phyloP scores from a whole-genome alignment of 2,888 invertebrate species.

The Cryptophagus acutangulus region DNA sequence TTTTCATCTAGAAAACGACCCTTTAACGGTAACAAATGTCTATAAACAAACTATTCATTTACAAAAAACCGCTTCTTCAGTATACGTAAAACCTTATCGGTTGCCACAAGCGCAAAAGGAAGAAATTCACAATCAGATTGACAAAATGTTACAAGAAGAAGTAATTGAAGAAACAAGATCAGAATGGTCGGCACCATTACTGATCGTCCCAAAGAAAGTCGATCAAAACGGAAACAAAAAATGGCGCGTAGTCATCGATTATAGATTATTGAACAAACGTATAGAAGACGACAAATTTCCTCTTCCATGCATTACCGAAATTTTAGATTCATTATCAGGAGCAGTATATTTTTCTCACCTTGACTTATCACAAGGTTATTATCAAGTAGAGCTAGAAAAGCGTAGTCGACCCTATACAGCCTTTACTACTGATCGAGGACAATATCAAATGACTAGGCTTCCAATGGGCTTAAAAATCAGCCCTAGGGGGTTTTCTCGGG shows the following conservation, averaged over 20 bases:
- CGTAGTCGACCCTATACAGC: constrained; percentile 24
- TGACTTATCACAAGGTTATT: constrained; percentile 27
- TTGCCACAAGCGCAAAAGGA: constrained; percentile 26
- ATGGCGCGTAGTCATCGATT: constrained; percentile 23
- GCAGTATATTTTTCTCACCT: constrained; percentile 30
- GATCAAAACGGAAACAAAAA: constrained; percentile 18
- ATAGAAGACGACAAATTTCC: constrained; percentile 13
- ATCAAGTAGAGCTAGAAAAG: constrained; percentile 26
- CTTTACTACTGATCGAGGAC: constrained; percentile 27
- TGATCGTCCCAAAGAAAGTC: constrained; percentile 23
- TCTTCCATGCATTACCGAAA: constrained; percentile 28
- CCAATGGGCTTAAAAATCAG: constrained; percentile 30
- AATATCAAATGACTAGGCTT: constrained; percentile 27
- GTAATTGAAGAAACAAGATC: constrained; percentile 26
- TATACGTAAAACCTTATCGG: constrained; percentile 26
- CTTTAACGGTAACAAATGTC: constrained; percentile 25
- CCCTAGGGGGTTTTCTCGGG: constrained; percentile 27
- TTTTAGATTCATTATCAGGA: constrained; percentile 29
- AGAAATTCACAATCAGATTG: constrained; percentile 23
- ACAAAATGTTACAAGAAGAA: constrained; percentile 24
- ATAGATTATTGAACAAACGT: constrained; percentile 14
- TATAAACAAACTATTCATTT: constrained; percentile 24
- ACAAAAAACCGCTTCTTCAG: constrained; percentile 17
- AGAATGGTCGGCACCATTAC: constrained; percentile 23
- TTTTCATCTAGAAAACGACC: constrained; percentile 22